Percentiles rank a stretch among this genome's conserved stretches.
Evolutionary conservation across 2,888 invertebrate species (phyloP).

Genomic region (Stenotaenia linearis): DNA sequence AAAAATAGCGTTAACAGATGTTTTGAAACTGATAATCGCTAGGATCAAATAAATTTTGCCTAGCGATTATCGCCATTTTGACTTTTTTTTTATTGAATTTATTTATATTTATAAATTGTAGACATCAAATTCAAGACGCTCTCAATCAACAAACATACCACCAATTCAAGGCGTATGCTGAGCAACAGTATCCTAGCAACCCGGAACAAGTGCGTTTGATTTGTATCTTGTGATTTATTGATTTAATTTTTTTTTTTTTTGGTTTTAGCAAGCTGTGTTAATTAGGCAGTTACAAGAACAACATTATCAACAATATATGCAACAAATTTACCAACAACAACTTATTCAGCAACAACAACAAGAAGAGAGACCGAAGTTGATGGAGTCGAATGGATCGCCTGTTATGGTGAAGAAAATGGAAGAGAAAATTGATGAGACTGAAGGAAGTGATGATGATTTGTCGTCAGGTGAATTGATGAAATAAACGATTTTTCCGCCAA

Average conservation of each 20-base stretch:
- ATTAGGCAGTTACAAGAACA: slow-evolving; percentile 95
- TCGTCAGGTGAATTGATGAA: background rate
- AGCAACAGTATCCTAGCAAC: slow-evolving; percentile 72
- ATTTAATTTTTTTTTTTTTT: background rate
- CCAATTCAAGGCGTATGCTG: slow-evolving; percentile 85
- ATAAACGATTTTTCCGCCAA: too few relatives aligned
- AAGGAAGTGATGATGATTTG: slow-evolving; percentile 43
- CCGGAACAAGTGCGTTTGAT: slow-evolving; percentile 52
- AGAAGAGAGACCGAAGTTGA: slow-evolving; percentile 43
- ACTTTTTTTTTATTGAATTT: background rate
- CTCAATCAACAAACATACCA: slow-evolving; percentile 89
- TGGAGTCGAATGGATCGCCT: slow-evolving; percentile 34
- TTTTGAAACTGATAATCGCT: background rate
- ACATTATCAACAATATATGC: slow-evolving; percentile 98
- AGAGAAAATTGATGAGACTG: slow-evolving; percentile 45
- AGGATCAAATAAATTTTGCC: background rate
- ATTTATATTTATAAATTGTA: too few relatives aligned
- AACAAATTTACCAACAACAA: slow-evolving; percentile 69
- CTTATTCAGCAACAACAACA: slow-evolving; percentile 38
- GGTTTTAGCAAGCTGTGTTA: slow-evolving; percentile 76
- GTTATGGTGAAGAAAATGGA: slow-evolving; percentile 41
- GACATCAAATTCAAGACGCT: slow-evolving; percentile 81
- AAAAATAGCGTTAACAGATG: background rate
- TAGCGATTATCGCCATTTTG: background rate
- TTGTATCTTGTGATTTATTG: background rate